These are phyloP conservation scores for Tringa solitaria DNA, from an alignment of 2,113 vertebrate genomes.

Conservation along the genomic window DNA sequence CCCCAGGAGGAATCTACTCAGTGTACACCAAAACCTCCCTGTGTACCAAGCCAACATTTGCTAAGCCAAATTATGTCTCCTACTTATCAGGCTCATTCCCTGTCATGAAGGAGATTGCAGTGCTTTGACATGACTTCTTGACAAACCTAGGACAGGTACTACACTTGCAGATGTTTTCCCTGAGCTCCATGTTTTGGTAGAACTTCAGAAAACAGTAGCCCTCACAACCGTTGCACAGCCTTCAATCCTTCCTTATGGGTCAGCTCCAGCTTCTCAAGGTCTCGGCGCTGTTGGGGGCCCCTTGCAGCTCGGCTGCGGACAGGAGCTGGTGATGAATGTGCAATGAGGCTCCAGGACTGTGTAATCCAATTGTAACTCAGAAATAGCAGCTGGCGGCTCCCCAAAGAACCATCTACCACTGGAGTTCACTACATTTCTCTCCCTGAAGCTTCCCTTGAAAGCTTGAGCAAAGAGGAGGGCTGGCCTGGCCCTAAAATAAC, in stretches of 20 bases:
- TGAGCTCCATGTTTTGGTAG: not conserved
- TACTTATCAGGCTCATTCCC: not conserved
- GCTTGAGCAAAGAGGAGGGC: not conserved
- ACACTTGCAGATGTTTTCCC: not conserved
- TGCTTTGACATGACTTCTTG: not conserved
- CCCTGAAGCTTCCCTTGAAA: not conserved
- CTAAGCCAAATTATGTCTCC: not conserved
- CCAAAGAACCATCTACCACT: not conserved
- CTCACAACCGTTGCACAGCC: not conserved
- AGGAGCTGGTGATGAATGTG: not conserved
- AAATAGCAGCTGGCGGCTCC: not conserved
- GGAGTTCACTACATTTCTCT: not conserved
- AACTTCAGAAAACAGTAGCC: not conserved
- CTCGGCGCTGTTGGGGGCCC: not conserved
- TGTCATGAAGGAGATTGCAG: not conserved
- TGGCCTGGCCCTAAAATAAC: not conserved
- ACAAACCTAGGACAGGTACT: not conserved
- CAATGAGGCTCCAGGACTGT: not conserved
- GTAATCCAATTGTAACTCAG: not conserved
- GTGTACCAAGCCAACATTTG: not conserved
- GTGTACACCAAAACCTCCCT: not conserved
- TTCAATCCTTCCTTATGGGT: not conserved
- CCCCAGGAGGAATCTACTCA: not conserved
- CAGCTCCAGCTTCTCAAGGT: not conserved
- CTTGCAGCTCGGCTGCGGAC: rapidly evolving